These are phyloP conservation scores for Alethe castanea DNA, from an alignment of 2,113 vertebrate genomes.

Conservation along the genomic window DNA sequence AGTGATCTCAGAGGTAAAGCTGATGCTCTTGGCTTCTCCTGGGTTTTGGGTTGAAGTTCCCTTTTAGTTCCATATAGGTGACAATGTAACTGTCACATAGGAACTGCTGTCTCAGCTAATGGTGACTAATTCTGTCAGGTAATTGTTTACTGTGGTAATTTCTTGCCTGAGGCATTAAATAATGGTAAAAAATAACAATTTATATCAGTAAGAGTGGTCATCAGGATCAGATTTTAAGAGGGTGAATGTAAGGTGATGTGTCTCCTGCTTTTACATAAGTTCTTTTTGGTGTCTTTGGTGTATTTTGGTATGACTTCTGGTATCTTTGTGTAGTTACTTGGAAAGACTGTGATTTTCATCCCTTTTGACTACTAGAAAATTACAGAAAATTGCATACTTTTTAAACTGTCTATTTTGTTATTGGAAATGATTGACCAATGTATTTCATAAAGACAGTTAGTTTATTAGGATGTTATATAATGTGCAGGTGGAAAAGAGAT, in stretches of 20 bases:
- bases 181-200: not conserved
- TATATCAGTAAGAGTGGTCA: not conserved
- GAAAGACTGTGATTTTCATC: not conserved
- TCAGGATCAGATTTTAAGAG: not conserved
- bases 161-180: not conserved
- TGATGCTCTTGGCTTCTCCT: not conserved
- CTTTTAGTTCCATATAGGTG: not conserved
- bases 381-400: not conserved
- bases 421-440: not conserved
- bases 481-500: not conserved
- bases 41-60: not conserved
- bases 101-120: not conserved
- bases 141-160: not conserved
- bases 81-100: not conserved
- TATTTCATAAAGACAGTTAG: not conserved
- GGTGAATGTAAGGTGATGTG: rapidly evolving
- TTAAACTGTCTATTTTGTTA: not conserved
- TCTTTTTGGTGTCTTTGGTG: not conserved
- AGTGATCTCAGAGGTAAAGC: not conserved
- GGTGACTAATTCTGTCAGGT: not conserved
- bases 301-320: not conserved
- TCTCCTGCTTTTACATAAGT: not conserved
- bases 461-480: not conserved
- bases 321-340: not conserved
- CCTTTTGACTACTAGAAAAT: not conserved